Evolutionary conservation across 2,113 vertebrate genomes (phyloP).

Genomic region (Anolis carolinensis): DNA sequence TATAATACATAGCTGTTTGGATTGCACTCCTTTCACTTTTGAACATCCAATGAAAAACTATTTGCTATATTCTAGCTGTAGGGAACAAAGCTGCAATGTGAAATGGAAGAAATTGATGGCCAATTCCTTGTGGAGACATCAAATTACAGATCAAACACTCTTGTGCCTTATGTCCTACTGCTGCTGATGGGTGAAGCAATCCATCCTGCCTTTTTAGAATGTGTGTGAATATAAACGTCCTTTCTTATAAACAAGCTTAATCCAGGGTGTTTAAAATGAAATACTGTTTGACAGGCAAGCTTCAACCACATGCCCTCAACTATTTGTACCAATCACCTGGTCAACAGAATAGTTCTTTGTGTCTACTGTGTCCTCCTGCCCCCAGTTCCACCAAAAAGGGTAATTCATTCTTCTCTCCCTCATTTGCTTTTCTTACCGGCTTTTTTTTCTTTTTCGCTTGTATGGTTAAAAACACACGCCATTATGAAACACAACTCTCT

Average conservation of each 20-base stretch:
- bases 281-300: slow-evolving; percentile 51
- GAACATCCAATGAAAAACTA: slow-evolving; percentile 32
- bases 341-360: slow-evolving; percentile 67
- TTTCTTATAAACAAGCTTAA: slow-evolving; percentile 52
- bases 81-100: background rate
- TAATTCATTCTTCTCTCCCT: slow-evolving; percentile 45
- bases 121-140: slow-evolving; percentile 69
- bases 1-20: background rate
- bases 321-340: slow-evolving; percentile 48
- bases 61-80: slow-evolving; percentile 17
- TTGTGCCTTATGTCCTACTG: slow-evolving; percentile 58
- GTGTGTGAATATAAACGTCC: background rate
- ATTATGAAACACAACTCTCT: slow-evolving; percentile 51
- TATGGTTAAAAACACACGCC: slow-evolving; percentile 47
- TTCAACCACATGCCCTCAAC: slow-evolving; percentile 43
- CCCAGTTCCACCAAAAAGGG: background rate
- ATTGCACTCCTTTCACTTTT: background rate
- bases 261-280: slow-evolving; percentile 58
- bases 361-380: background rate
- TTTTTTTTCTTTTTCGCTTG: slow-evolving; percentile 23
- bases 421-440: slow-evolving; percentile 53
- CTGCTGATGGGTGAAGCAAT: slow-evolving; percentile 47
- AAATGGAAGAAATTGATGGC: slow-evolving; percentile 55
- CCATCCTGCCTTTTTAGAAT: slow-evolving; percentile 34
- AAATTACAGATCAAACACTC: slow-evolving; percentile 64